Evolutionary conservation across 2,113 vertebrate species (phyloP).

Genomic region (Microcebus jonahi): DNA sequence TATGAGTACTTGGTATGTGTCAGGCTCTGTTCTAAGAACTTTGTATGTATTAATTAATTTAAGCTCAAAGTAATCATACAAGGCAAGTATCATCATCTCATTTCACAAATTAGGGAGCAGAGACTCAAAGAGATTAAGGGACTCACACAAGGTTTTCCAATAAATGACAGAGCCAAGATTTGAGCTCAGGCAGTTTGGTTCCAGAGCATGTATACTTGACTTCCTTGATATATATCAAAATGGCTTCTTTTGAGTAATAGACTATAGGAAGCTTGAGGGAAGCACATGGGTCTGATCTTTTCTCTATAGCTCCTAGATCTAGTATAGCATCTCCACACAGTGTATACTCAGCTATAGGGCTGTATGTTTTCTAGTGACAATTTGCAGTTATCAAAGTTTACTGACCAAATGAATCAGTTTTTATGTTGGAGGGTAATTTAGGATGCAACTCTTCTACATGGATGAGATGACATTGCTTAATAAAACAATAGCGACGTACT

Average conservation of each 20-base stretch:
- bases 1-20: not conserved
- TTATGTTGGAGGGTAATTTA: not conserved
- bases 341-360: not conserved
- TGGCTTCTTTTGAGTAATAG: not conserved
- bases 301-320: not conserved
- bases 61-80: not conserved
- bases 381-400: not conserved
- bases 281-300: not conserved
- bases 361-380: not conserved
- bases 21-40: not conserved
- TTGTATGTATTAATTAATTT: not conserved
- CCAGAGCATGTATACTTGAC: not conserved
- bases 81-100: not conserved
- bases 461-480: not conserved
- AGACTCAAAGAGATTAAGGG: not conserved
- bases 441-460: not conserved
- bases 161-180: not conserved
- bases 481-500: slow-evolving; percentile 28
- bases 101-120: not conserved
- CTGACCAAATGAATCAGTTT: not conserved
- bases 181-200: not conserved
- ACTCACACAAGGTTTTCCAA: not conserved
- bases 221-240: not conserved
- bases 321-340: not conserved
- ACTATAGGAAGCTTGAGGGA: not conserved